These are phyloP conservation scores for Ylistrum balloti DNA, from an alignment of 1,140 invertebrate genomes.

Conservation along the genomic window DNA sequence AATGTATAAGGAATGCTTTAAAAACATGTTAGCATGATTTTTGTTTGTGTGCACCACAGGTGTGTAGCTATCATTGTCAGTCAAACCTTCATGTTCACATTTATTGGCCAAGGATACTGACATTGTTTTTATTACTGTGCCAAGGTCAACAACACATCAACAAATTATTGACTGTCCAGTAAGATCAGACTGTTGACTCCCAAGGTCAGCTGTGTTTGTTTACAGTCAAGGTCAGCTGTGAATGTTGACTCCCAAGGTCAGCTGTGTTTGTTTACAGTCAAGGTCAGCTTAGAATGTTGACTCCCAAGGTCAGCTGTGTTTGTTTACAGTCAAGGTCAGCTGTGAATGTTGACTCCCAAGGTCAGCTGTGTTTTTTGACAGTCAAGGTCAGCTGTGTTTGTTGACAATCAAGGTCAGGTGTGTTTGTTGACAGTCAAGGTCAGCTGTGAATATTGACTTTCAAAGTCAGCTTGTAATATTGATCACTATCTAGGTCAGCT, in stretches of 20 bases:
- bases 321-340: not conserved
- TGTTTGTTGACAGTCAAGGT: not conserved
- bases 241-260: not conserved
- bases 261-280: not conserved
- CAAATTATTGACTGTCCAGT: not conserved
- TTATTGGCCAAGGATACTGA: not conserved
- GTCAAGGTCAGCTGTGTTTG: not conserved
- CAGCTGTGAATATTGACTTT: not conserved
- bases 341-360: not conserved
- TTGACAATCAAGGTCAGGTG: too few species aligned
- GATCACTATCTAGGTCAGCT: not conserved
- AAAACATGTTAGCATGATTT: not conserved
- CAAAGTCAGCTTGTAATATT: too few species aligned
- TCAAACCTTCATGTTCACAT: not conserved
- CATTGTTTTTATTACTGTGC: not conserved
- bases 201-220: not conserved
- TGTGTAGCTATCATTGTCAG: not conserved
- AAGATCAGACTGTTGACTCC: not conserved
- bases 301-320: not conserved
- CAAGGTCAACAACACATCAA: not conserved
- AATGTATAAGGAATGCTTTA: not conserved
- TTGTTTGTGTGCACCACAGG: not conserved
- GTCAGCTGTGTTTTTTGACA: not conserved
- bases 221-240: not conserved
- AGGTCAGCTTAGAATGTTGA: not conserved